Percentiles rank a stretch among this genome's conserved stretches.
Evolutionary conservation across 37 sponge, comb jelly and placozoan genomes (phyloP).

Genomic region (Ephydatia muelleri): DNA sequence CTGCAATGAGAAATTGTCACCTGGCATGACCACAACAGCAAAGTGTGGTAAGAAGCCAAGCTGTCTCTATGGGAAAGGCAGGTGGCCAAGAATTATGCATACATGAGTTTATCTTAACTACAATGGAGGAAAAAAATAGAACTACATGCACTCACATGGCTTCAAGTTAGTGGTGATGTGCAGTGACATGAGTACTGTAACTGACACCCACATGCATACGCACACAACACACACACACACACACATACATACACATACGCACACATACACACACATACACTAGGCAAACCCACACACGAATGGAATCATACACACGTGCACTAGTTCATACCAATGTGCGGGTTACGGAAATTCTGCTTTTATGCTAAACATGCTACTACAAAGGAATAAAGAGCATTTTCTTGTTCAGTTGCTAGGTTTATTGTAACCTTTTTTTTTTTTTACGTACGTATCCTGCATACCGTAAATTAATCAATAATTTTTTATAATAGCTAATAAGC

Average conservation of each 20-base stretch:
- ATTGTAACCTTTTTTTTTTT: not conserved
- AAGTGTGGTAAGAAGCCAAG: not conserved
- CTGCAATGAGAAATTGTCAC: no score
- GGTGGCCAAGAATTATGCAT: not conserved
- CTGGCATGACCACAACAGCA: not conserved
- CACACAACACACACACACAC: not conserved
- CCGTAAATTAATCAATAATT: not conserved
- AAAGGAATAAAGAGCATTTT: no score
- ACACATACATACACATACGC: not conserved
- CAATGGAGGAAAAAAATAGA: not conserved
- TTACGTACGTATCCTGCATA: no score
- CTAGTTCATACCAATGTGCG: no score
- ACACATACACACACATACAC: not conserved
- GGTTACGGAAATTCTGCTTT: no score
- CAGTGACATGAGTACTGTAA: no score
- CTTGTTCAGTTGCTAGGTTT: not conserved
- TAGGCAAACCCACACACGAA: not conserved
- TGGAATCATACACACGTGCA: not conserved
- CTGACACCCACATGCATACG: no score
- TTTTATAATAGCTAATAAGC: not conserved
- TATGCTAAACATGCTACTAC: no score
- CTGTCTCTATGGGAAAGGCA: not conserved
- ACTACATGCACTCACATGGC: not conserved
- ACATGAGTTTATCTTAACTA: not conserved
- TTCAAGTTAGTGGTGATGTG: no score